phyloP scores from a whole-genome alignment of 1,140 invertebrate species.

The Apocrypta bakeri region DNA sequence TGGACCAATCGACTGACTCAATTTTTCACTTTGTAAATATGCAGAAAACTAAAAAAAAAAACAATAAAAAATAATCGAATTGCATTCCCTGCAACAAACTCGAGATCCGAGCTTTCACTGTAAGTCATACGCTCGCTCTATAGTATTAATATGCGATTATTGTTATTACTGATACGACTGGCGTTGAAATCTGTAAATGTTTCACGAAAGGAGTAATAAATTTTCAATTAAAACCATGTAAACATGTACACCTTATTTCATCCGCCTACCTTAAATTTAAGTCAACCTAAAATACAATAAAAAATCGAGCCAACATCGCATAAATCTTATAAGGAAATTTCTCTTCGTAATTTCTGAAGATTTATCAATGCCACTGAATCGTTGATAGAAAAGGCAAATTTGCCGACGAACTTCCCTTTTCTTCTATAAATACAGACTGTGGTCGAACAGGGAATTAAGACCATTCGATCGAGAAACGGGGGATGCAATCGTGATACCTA shows the following conservation, averaged over 20 bases:
- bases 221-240: conserved; percentile 19
- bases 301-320: too few relatives aligned
- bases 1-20: conserved; percentile 37
- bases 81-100: conserved; percentile 38
- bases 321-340: too few relatives aligned
- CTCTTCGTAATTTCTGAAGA: not conserved
- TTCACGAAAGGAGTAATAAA: conserved; percentile 36
- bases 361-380: not conserved
- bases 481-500: not conserved
- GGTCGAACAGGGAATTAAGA: not conserved
- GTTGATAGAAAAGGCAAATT: conserved; percentile 41
- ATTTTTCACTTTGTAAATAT: conserved; percentile 47
- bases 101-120: conserved; percentile 19
- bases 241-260: not conserved
- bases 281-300: too few relatives aligned
- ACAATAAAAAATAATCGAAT: not conserved
- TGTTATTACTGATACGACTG: conserved; percentile 39
- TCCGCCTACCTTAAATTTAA: too few relatives aligned
- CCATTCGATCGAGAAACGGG: conserved; percentile 38
- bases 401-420: not conserved
- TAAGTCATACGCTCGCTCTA: conserved; percentile 17
- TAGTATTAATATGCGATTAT: conserved; percentile 40
- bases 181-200: conserved; percentile 41
- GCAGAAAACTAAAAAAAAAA: not conserved
- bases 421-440: not conserved